A percentile compares a stretch with the other conserved stretches of the same genome.
Evolutionary conservation across 2,797 vertebrate species (phyloP).

Genomic region (Sebastes cheni): DNA sequence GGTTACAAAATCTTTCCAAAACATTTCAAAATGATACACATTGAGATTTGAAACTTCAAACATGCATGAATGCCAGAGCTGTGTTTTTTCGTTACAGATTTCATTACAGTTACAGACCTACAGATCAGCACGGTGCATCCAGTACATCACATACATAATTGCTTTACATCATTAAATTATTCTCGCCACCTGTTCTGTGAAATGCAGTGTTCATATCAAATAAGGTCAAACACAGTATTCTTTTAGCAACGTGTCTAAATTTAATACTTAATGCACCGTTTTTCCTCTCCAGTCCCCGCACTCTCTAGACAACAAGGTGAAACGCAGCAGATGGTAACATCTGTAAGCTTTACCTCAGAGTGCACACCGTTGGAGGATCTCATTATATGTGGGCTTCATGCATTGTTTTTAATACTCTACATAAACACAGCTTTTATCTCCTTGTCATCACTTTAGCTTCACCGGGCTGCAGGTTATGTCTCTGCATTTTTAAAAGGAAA

Average conservation of each 20-base stretch:
- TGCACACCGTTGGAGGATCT: conserved; percentile 37
- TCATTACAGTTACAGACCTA: background rate
- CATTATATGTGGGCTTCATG: conserved; percentile 29
- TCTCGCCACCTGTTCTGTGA: conserved; percentile 49
- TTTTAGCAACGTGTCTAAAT: conserved; percentile 38
- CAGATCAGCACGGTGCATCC: background rate
- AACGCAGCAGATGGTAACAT: conserved; percentile 67
- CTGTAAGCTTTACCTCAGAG: conserved; percentile 57
- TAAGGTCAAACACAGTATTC: conserved; percentile 40
- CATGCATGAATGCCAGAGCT: background rate
- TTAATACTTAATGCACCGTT: conserved; percentile 43
- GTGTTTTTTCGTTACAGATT: background rate
- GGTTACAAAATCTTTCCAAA: background rate
- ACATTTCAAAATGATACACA: conserved; percentile 2
- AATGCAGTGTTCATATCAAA: conserved; percentile 31
- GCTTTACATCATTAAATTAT: conserved; percentile 35
- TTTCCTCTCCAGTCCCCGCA: conserved; percentile 16
- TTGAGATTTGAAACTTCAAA: background rate
- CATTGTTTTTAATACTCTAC: conserved; percentile 18
- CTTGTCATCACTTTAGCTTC: background rate
- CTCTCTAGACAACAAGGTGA: conserved; percentile 38
- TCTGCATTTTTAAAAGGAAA: conserved; percentile 2
- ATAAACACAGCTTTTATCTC: conserved; percentile 6
- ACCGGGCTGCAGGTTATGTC: background rate
- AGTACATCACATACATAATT: conserved; percentile 30